phyloP scores from a whole-genome alignment of 2,888 invertebrate species.

The Ophioninae sp. region DNA sequence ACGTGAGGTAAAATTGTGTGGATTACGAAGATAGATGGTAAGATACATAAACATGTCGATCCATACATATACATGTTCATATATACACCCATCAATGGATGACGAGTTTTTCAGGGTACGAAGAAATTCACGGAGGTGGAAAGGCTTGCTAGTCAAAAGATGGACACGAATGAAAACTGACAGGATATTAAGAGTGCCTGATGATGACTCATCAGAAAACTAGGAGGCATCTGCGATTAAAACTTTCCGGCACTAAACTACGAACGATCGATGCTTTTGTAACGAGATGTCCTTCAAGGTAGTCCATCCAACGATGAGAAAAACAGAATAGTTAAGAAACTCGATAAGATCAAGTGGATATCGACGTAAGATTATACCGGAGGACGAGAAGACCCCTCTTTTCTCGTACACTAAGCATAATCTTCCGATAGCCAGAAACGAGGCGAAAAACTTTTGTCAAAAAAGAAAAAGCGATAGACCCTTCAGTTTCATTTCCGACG shows the following conservation, averaged over 20 bases:
- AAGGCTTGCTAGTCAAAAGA: constrained; percentile 30
- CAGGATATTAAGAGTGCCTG: constrained; percentile 54
- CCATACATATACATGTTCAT: no score
- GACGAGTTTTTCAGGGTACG: neutral
- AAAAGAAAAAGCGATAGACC: constrained; percentile 58
- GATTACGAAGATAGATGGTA: no score
- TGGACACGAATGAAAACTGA: constrained; percentile 60
- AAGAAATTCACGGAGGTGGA: constrained; percentile 19
- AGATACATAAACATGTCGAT: no score
- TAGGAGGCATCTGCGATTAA: constrained; percentile 50
- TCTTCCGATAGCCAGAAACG: neutral
- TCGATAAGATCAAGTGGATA: constrained; percentile 1
- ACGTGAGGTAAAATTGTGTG: no score
- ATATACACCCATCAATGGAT: no score
- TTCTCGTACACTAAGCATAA: no score
- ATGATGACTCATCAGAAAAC: constrained; percentile 27
- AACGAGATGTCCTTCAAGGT: constrained; percentile 57
- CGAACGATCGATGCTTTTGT: constrained; percentile 61
- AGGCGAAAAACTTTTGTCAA: constrained; percentile 25
- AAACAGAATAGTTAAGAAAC: neutral
- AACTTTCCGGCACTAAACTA: constrained; percentile 54
- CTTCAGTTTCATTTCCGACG: constrained; percentile 1
- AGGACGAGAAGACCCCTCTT: neutral
- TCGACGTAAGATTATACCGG: constrained; percentile 1
- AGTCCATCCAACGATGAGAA: constrained; percentile 16